phyloP scores from a whole-genome alignment of 92 coral and sea anemone genomes.

The Pocillopora meandrina region DNA sequence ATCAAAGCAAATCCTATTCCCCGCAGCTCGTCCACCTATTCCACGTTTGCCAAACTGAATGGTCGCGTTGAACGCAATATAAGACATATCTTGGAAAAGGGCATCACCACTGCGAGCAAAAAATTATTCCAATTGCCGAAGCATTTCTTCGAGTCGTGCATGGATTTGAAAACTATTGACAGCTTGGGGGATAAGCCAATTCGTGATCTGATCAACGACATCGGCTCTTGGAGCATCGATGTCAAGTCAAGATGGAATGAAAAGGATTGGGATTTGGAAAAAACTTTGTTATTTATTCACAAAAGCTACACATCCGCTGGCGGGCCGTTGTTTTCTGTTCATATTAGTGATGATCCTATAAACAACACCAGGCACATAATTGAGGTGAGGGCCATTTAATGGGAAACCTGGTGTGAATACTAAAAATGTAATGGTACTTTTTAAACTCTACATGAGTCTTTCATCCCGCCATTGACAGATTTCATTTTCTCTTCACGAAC shows the following conservation, averaged over 20 bases:
- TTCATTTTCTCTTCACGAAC: not conserved
- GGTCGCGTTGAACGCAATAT: slow-evolving; percentile 81
- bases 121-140: slow-evolving; percentile 75
- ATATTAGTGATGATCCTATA: slow-evolving; percentile 92
- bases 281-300: slow-evolving; percentile 77
- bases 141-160: slow-evolving; percentile 82
- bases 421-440: too few species aligned
- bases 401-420: slow-evolving; percentile 2
- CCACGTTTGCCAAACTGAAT: slow-evolving; percentile 95
- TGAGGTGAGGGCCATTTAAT: slow-evolving; percentile 78
- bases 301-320: slow-evolving; percentile 89
- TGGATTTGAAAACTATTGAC: slow-evolving; percentile 78
- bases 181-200: slow-evolving; percentile 70
- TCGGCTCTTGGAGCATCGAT: slow-evolving; percentile 78
- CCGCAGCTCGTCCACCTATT: slow-evolving; percentile 84
- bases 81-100: slow-evolving; percentile 66
- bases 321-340: slow-evolving; percentile 94
- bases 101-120: slow-evolving; percentile 50
- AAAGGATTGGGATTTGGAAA: slow-evolving; percentile 72
- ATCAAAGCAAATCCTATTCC: slow-evolving; percentile 92
- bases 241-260: slow-evolving; percentile 73
- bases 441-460: too few species aligned
- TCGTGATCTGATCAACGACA: slow-evolving; percentile 69
- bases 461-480: not conserved
- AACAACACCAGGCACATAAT: slow-evolving; percentile 89